Evolutionary conservation across 2,113 vertebrate genomes (phyloP).

Genomic region (Myotis lucifugus): DNA sequence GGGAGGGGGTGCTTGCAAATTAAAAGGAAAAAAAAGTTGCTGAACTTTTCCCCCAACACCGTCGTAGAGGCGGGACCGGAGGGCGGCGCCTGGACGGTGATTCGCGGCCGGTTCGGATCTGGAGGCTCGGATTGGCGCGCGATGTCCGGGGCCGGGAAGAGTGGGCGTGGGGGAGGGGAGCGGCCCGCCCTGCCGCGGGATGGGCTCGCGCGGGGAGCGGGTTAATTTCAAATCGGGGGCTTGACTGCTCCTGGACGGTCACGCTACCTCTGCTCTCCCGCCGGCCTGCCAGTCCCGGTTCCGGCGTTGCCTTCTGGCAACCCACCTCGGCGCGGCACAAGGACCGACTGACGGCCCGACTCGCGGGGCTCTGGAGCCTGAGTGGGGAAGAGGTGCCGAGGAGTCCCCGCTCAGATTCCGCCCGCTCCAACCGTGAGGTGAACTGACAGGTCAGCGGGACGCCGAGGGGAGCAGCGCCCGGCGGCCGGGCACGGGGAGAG

Average conservation of each 20-base stretch:
- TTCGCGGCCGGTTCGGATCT: constrained; percentile 23
- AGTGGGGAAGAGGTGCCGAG: constrained; percentile 1
- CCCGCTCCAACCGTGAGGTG: constrained; percentile 9
- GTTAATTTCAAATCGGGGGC: constrained; percentile 81
- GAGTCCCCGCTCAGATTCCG: background rate
- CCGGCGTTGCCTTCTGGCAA: constrained; percentile 59
- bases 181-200: constrained; percentile 70
- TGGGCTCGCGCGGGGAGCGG: constrained; percentile 78
- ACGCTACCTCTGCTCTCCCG: constrained; percentile 60
- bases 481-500: background rate
- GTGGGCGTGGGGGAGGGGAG: constrained; percentile 74
- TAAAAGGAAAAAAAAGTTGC: constrained; percentile 43
- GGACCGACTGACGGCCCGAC: constrained; percentile 55
- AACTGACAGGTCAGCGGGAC: constrained; percentile 74
- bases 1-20: background rate
- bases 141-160: constrained; percentile 43
- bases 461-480: background rate
- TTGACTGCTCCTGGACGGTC: constrained; percentile 72
- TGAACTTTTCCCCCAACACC: constrained; percentile 70
- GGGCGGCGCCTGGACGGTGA: constrained; percentile 67
- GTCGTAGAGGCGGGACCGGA: constrained; percentile 44
- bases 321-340: constrained; percentile 72
- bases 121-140: constrained; percentile 70
- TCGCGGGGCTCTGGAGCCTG: constrained; percentile 45
- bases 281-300: constrained; percentile 48